A percentile compares a stretch with the other conserved stretches of the same genome.
Conservation (phyloP, 2,888 invertebrate species). For the Bruchidius siliquastri region DNA sequence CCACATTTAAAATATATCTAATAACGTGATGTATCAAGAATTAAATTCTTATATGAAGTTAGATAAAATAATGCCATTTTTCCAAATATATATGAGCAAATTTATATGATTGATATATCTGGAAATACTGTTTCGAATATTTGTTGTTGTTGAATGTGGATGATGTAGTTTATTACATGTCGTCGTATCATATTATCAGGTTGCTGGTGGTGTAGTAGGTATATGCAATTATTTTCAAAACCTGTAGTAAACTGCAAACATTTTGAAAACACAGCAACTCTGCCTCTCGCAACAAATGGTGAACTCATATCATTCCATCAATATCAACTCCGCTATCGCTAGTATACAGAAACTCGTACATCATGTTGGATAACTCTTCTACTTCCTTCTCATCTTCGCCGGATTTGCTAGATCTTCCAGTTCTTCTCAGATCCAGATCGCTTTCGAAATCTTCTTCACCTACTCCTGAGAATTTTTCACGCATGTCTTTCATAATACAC, state of each 20-base stretch:
- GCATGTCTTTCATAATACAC: constrained; percentile 67
- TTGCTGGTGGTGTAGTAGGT: no score
- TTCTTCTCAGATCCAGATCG: constrained; percentile 48
- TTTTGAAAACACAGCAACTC: background rate
- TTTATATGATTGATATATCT: no score
- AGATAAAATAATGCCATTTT: constrained; percentile 1
- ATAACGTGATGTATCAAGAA: background rate
- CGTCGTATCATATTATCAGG: no score
- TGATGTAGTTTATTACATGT: no score
- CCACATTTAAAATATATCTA: background rate
- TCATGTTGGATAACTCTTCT: constrained; percentile 55
- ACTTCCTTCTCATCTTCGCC: constrained; percentile 41
- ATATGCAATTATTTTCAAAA: background rate
- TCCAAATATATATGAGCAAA: background rate
- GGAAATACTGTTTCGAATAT: no score
- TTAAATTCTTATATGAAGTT: background rate
- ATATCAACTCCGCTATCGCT: constrained; percentile 54
- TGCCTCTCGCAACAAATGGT: background rate
- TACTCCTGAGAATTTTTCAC: constrained; percentile 55
- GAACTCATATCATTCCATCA: constrained; percentile 44
- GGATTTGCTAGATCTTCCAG: constrained; percentile 52
- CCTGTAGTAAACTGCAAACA: background rate
- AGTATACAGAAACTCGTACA: constrained; percentile 62
- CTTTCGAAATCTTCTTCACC: constrained; percentile 56
- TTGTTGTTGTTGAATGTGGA: no score